These are phyloP conservation scores for Chelonus formosanus DNA, from an alignment of 2,888 invertebrate genomes.

Conservation along the genomic window DNA sequence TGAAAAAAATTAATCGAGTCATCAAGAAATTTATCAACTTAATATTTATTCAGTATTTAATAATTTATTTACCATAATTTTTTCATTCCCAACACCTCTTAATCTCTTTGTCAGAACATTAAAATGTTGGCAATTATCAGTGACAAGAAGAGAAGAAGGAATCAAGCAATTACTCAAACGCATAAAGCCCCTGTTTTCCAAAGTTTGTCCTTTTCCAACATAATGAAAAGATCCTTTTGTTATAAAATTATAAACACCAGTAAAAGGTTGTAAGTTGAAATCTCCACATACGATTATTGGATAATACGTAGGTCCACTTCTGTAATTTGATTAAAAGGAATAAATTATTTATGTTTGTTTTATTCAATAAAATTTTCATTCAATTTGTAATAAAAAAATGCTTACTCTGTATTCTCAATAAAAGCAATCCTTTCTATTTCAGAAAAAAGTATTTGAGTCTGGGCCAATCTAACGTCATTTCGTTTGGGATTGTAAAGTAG, in stretches of 20 bases:
- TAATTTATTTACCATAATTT: conserved; percentile 46
- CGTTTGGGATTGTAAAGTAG: conserved; percentile 90
- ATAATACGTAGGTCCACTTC: conserved; percentile 67
- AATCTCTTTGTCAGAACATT: conserved; percentile 66
- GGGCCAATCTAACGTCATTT: conserved; percentile 89
- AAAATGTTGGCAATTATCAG: conserved; percentile 71
- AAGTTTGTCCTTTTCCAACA: conserved; percentile 62
- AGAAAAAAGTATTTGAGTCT: conserved; percentile 82
- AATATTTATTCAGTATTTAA: not conserved
- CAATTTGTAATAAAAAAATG: conserved; percentile 27
- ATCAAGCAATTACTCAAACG: conserved; percentile 57
- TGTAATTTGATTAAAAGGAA: conserved; percentile 32
- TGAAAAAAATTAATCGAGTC: conserved; percentile 32
- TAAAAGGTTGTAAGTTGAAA: conserved; percentile 84
- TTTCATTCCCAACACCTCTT: conserved; percentile 53
- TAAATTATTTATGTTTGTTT: conserved; percentile 15
- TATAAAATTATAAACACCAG: conserved; percentile 77
- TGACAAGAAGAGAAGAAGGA: conserved; percentile 63
- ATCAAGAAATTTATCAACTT: not conserved
- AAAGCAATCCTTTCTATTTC: conserved; percentile 84
- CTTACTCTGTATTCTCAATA: conserved; percentile 57
- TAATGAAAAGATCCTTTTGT: conserved; percentile 70
- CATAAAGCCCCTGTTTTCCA: conserved; percentile 60
- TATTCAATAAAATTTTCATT: not conserved
- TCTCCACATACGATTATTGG: conserved; percentile 93